phyloP scores from a whole-genome alignment of 2,113 vertebrate species.

The Okapia johnstoni region DNA sequence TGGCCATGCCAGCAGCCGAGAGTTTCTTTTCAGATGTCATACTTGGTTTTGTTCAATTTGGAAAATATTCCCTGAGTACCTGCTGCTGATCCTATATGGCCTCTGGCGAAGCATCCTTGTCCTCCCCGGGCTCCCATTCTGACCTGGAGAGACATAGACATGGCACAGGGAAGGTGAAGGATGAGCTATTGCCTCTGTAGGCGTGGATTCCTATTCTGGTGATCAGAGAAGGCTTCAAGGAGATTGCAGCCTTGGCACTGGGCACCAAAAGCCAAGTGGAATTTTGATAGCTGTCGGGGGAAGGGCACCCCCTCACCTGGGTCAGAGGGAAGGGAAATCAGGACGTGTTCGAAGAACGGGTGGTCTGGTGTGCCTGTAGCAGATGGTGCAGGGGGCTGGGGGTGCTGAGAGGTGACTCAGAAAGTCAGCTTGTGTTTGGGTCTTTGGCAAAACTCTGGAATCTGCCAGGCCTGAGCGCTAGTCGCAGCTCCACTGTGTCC shows the following conservation, averaged over 20 bases:
- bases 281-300: neutral
- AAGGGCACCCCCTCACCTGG: neutral
- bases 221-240: neutral
- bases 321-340: neutral
- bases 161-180: neutral
- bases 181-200: neutral
- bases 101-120: neutral
- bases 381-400: neutral
- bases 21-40: neutral
- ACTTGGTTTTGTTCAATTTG: neutral
- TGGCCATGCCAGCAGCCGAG: neutral
- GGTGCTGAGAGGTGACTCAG: slow-evolving; percentile 7
- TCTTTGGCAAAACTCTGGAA: neutral
- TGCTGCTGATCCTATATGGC: neutral
- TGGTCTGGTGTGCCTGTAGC: neutral
- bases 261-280: neutral
- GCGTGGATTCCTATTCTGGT: neutral
- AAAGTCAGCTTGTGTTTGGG: neutral
- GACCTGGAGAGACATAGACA: neutral
- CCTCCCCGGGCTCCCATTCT: neutral
- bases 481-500: neutral
- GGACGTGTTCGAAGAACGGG: neutral
- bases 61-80: neutral
- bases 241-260: neutral
- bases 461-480: neutral